Evolutionary conservation across 2,797 vertebrate species (phyloP).

Genomic region (Arnoldichthys spilopterus): DNA sequence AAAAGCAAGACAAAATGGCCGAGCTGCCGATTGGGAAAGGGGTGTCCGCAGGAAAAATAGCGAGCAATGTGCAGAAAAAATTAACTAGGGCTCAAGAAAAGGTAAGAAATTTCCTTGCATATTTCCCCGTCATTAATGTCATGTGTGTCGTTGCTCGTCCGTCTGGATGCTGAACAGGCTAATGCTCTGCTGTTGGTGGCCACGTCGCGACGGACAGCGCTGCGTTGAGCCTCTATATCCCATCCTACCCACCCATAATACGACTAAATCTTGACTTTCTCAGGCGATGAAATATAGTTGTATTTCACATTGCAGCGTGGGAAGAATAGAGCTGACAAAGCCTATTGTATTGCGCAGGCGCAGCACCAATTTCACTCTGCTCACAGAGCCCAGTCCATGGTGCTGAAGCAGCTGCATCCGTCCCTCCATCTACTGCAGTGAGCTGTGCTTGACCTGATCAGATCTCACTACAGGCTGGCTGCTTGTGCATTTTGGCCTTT

Average conservation of each 20-base stretch:
- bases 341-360: neutral
- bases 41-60: constrained; percentile 94
- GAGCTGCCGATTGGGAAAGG: constrained; percentile 97
- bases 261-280: neutral
- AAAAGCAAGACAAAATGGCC: constrained; percentile 86
- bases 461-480: neutral
- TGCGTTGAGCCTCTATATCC: neutral
- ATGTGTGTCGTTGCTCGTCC: neutral
- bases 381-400: constrained; percentile 4
- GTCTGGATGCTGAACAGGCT: neutral
- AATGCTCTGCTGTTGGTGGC: neutral
- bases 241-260: neutral
- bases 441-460: neutral
- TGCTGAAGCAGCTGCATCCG: neutral
- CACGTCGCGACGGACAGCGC: neutral
- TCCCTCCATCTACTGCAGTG: neutral
- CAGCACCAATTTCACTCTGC: neutral
- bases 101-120: constrained; percentile 74
- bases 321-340: neutral
- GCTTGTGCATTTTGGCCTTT: neutral
- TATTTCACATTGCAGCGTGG: neutral
- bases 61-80: constrained; percentile 97
- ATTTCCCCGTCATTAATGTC: neutral
- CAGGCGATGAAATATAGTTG: neutral
- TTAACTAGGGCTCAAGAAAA: constrained; percentile 96